These are phyloP conservation scores for Micromys minutus DNA, from an alignment of 2,113 vertebrate genomes.

Conservation along the genomic window DNA sequence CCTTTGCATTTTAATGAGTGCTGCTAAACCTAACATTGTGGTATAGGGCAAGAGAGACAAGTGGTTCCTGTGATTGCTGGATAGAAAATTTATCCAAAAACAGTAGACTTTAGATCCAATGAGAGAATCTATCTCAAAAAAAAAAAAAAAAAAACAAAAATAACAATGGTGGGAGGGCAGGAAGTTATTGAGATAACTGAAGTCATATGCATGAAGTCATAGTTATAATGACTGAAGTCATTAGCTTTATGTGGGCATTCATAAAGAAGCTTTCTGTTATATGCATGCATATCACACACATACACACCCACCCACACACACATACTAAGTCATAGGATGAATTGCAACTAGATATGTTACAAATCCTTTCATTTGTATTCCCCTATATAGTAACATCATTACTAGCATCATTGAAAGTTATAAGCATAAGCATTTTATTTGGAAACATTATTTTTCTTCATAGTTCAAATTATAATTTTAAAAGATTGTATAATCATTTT, in stretches of 20 bases:
- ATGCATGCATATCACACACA: not conserved
- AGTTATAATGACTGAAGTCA: too few relatives aligned
- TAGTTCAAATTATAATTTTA: not conserved
- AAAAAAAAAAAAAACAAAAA: not conserved
- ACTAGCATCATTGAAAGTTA: not conserved
- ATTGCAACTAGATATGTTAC: not conserved
- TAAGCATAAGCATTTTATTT: not conserved
- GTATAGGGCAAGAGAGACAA: too few relatives aligned
- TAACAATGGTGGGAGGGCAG: too few relatives aligned
- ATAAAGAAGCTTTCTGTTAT: not conserved
- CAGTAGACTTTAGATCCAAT: not conserved
- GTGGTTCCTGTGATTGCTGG: not conserved
- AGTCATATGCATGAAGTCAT: not conserved
- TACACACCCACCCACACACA: not conserved
- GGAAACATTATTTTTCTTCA: not conserved
- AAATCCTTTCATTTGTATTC: not conserved
- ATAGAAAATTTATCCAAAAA: not conserved
- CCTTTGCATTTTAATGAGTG: not conserved
- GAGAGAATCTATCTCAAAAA: not conserved
- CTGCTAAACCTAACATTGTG: not conserved
- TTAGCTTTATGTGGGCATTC: not conserved
- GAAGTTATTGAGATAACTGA: not conserved
- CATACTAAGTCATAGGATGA: not conserved
- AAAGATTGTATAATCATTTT: constrained; percentile 8
- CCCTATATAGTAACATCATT: not conserved